Base-by-base conservation (phyloP, 2,113 vertebrate genomes). In the Poeciliopsis retropinna region DNA sequence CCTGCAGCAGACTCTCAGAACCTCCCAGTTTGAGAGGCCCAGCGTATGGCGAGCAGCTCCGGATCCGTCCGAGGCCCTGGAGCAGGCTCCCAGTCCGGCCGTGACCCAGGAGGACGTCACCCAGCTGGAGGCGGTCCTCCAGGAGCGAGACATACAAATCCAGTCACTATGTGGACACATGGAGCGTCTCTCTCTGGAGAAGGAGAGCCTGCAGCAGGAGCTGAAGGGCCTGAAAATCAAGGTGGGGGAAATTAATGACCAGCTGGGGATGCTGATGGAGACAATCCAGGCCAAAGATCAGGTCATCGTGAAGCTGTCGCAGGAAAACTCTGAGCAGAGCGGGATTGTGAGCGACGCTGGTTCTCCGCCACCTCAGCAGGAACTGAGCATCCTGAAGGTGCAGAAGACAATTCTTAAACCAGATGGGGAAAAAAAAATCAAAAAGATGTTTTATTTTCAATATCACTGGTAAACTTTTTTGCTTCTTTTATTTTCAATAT, bases 211-310 rank as follows among this genome's bases (percentile, higher is more conserved):
- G 47, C 96, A 96, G 70, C 95, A 96, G 78, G 97, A 99, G 85
- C 91, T 96, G 32, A 95, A 94, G 81, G 85, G 90, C 0, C 94
- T 99, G 82, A 97, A 97, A 85, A 85, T 93, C 71, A 97, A 96
- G 81, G 95, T 97, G 41, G 96, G 95, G 22, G 97, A 98, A 76
- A 96, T 99, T 25, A 96, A 94, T 0, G 98, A 99, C 67, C 95
- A 85, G 85, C 94, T 98, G 83, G 95, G 94, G 10, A 99, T 99
- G 97, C 81, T 99, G 78, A 96, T 97, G 96, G 98, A 99, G 91
- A 99, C 97, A 66, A 98, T 99, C 85, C 96, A 97, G 79, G 98
- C 97, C 81, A 99, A 99, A 89, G 98, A 99, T 11, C 95, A 99
- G 80, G 96, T 97, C 76, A 99, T 99, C 88, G 96, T 99, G 63